A percentile compares a stretch with the other conserved stretches of the same genome.
Evolutionary conservation across 2,113 vertebrate genomes (phyloP).

Genomic region (Microcebus lehilahytsara): DNA sequence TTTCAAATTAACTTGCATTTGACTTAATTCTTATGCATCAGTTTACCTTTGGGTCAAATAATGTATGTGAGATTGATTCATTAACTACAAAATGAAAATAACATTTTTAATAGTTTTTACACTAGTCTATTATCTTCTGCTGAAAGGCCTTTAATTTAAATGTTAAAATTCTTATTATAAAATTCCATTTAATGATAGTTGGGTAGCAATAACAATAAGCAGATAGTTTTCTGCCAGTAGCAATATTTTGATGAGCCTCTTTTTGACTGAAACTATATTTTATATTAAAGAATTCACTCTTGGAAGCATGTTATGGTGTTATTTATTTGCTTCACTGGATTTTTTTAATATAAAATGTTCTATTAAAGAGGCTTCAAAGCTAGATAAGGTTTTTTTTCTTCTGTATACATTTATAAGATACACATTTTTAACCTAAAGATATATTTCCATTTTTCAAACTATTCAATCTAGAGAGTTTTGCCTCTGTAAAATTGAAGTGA

Average conservation of each 20-base stretch:
- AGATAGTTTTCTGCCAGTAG: neutral
- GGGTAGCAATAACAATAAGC: neutral
- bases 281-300: constrained; percentile 15
- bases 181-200: constrained; percentile 1
- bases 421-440: neutral
- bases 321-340: constrained; percentile 34
- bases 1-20: neutral
- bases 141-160: constrained; percentile 50
- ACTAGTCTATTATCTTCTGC: constrained; percentile 13
- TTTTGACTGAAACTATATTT: constrained; percentile 16
- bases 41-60: constrained; percentile 5
- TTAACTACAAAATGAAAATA: constrained; percentile 55
- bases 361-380: neutral
- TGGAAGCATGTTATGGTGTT: neutral
- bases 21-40: neutral
- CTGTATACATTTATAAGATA: neutral
- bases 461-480: neutral
- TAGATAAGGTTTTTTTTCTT: neutral
- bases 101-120: neutral
- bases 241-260: constrained; percentile 58
- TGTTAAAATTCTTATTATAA: constrained; percentile 58
- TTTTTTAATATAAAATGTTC: constrained; percentile 39
- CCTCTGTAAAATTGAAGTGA: neutral
- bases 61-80: neutral
- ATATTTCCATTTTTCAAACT: constrained; percentile 11